Percentiles rank a stretch among this genome's conserved stretches.
phyloP scores from a whole-genome alignment of 2,113 vertebrate species.

The Anthoscopus minutus region DNA sequence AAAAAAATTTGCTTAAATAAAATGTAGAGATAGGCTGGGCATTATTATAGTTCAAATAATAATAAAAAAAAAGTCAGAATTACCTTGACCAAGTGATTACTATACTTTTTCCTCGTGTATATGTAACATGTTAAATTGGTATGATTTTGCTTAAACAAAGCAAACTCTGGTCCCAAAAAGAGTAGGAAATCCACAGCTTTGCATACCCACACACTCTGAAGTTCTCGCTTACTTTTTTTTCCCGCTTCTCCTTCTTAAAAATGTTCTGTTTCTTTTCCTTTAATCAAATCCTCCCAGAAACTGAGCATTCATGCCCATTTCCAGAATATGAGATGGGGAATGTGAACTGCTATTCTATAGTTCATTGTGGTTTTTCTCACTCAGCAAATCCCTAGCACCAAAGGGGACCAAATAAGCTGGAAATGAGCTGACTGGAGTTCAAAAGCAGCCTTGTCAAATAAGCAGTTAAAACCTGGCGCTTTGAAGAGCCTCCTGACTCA shows the following conservation, averaged over 20 bases:
- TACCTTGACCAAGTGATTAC: neutral
- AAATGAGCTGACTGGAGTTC: neutral
- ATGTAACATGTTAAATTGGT: neutral
- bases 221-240: neutral
- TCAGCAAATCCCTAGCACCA: neutral
- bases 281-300: neutral
- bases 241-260: neutral
- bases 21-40: neutral
- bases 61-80: neutral
- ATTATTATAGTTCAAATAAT: neutral
- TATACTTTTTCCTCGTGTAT: neutral
- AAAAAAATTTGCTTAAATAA: neutral
- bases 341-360: neutral
- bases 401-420: neutral
- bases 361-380: neutral
- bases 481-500: neutral
- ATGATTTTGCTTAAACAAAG: neutral
- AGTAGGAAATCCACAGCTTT: neutral
- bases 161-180: neutral
- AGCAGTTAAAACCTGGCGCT: neutral
- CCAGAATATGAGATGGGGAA: neutral
- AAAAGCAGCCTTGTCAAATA: neutral
- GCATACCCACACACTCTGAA: neutral
- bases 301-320: neutral
- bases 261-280: neutral